Evolutionary conservation across 2,888 invertebrate species (phyloP).

Genomic region (Heliconius charithonia): DNA sequence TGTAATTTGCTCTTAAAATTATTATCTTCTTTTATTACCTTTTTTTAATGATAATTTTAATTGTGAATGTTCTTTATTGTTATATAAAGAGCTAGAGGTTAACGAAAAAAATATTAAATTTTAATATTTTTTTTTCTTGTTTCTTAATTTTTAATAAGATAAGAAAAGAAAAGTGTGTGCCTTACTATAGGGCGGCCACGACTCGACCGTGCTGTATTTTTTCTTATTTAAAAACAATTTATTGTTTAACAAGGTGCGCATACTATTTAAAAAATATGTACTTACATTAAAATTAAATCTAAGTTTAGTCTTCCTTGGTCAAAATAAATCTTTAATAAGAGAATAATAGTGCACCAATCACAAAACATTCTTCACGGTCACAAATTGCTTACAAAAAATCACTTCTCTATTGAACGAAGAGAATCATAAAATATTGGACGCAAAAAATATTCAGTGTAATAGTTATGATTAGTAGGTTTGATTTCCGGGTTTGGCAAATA

Average conservation of each 20-base stretch:
- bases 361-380: not conserved
- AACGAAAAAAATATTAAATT: too few species aligned
- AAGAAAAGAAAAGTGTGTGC: too few species aligned
- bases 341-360: not conserved
- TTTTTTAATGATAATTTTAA: not conserved
- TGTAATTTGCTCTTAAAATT: slow-evolving; percentile 8
- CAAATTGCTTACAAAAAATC: slow-evolving; percentile 5
- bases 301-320: too few species aligned
- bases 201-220: too few species aligned
- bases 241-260: too few species aligned
- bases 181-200: too few species aligned
- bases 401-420: slow-evolving; percentile 30
- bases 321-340: too few species aligned
- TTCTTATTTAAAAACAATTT: too few species aligned
- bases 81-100: not conserved
- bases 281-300: too few species aligned
- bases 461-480: slow-evolving; percentile 43
- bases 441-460: slow-evolving; percentile 42
- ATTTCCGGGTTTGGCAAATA: slow-evolving; percentile 48
- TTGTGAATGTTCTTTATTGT: not conserved
- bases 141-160: too few species aligned
- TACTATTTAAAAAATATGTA: too few species aligned
- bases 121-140: too few species aligned
- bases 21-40: not conserved
- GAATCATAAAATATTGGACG: slow-evolving; percentile 12